Percentiles rank a stretch among this genome's conserved stretches.
These are phyloP conservation scores for Parazoanthus swiftii DNA, from an alignment of 92 coral and sea anemone genomes.

Conservation along the genomic window DNA sequence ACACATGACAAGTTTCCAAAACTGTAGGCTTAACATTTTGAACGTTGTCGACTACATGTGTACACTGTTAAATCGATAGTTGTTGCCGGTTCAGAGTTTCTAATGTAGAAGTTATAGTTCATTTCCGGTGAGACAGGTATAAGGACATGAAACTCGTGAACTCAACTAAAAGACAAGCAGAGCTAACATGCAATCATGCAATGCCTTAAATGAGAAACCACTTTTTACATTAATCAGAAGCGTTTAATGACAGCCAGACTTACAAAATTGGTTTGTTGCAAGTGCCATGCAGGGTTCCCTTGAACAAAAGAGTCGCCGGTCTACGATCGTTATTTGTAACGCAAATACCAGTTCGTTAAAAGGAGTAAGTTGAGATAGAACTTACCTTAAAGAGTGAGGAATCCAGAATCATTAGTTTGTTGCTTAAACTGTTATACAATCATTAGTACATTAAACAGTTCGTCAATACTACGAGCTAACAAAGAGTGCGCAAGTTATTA, in stretches of 20 bases:
- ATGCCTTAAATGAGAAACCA: too few species aligned
- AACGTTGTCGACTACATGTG: too few species aligned
- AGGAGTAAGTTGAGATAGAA: neutral
- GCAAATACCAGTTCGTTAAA: neutral
- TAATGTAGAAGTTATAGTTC: too few species aligned
- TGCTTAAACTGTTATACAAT: conserved; percentile 25
- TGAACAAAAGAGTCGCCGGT: neutral
- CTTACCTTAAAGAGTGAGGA: conserved; percentile 34
- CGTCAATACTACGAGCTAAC: neutral
- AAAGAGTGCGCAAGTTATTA: neutral
- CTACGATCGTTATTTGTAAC: neutral
- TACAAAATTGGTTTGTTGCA: neutral
- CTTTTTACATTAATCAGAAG: neutral
- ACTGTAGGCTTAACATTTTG: too few species aligned
- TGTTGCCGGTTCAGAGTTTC: too few species aligned
- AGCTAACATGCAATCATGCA: too few species aligned
- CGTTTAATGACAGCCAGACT: neutral
- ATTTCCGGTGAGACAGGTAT: too few species aligned
- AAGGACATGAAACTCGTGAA: too few species aligned
- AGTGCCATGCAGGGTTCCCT: neutral
- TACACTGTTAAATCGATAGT: too few species aligned
- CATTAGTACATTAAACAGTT: conserved; percentile 1
- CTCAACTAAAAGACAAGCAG: too few species aligned
- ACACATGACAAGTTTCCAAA: too few species aligned
- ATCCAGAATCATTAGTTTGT: conserved; percentile 15